A percentile compares a stretch with the other conserved stretches of the same genome.
Evolutionary conservation across 2,797 vertebrate species (phyloP).

Genomic region (Anguilla marmorata): DNA sequence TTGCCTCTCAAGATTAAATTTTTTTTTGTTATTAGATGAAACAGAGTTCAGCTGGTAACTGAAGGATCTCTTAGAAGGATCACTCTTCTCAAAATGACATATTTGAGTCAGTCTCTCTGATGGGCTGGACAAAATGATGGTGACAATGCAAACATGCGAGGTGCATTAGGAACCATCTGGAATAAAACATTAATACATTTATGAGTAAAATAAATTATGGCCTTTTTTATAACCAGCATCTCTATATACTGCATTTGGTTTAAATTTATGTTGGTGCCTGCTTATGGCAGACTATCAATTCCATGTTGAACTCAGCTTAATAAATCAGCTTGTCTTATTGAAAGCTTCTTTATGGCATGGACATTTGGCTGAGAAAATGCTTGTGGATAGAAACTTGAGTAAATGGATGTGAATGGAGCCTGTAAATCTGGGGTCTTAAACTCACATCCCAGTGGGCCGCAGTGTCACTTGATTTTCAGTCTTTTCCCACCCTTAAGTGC

Average conservation of each 20-base stretch:
- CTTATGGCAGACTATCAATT: background rate
- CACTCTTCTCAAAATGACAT: background rate
- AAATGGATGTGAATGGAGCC: background rate
- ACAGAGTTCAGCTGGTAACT: background rate
- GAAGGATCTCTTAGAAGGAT: background rate
- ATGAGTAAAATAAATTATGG: background rate
- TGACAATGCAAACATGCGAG: background rate
- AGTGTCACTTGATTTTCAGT: background rate
- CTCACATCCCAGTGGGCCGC: background rate
- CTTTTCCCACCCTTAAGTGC: background rate
- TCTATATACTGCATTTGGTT: background rate
- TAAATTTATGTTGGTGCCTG: background rate
- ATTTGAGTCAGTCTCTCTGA: background rate
- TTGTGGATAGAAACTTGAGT: background rate
- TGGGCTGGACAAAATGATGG: background rate
- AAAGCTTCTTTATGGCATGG: background rate
- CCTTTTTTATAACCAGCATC: background rate
- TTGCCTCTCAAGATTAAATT: background rate
- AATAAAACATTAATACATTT: background rate
- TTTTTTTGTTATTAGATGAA: background rate
- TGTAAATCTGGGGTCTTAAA: no score
- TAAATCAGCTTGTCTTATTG: background rate
- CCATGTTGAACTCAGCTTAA: background rate
- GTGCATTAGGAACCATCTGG: background rate
- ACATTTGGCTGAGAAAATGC: background rate